Evolutionary conservation across 2,888 invertebrate genomes (phyloP), one percentile per base, ranked within the genome.

Genomic region (Seira musarum): DNA sequence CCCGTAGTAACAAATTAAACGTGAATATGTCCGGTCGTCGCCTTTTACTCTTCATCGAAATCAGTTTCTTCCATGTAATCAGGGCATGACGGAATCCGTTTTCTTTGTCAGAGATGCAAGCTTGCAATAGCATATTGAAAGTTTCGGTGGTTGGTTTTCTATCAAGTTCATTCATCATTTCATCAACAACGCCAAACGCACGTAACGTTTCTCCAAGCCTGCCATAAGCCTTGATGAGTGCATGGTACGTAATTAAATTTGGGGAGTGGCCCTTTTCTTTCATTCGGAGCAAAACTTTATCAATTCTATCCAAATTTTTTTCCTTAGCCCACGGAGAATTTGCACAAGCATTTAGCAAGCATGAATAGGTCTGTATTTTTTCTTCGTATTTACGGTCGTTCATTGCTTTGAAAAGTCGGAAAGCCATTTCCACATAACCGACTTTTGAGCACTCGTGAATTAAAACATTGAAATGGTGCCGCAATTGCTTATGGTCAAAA

Each of bases 181-280:
- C 95, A 90, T 98, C 97, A 1, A 94, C 94, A 76, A 97, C 88
- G 87, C 91, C 88, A 89, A 96, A 97, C 0, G 97, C 95, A 49
- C 92, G 93, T 77, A 91, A 88, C 19, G 96, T 88, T 88, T 96
- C 94, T 0, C 94, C 94, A 89, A 94, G 94, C 80, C 94, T 91
- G 0, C 96, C 96, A 90, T 95, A 98, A 0, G 96, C 95, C 90
- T 96, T 97, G 40, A 97, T 95, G 93, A 97, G 94, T 1, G 94
- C 92, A 90, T 96, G 94, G 87, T 95, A 97, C 87, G 94, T 95
- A 6, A 93, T 92, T 0, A 92, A 88, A 88, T 95, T 96, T 1
- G 94, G 92, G 0, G 60, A 40, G 17, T 84, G 30, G 6, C 92
- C 91, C 87, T 93, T 94, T 86, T 93, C 92, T 66, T 91, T 88